A percentile compares a stretch with the other conserved stretches of the same genome.
Evolutionary conservation across 2,113 vertebrate species (phyloP).

Genomic region (Forbesichthys papilliferus): DNA sequence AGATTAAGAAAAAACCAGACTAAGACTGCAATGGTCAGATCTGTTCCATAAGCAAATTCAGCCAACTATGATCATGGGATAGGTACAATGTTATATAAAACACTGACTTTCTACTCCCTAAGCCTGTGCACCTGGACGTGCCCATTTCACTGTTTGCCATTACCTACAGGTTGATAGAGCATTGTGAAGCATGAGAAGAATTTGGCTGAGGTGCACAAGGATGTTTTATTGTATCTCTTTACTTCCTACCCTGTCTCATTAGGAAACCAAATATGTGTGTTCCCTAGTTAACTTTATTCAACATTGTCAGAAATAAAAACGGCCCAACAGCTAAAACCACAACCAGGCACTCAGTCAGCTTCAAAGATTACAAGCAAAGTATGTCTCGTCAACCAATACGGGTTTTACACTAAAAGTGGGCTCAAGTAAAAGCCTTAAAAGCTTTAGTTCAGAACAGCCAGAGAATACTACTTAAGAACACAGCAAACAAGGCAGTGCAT

Average conservation of each 20-base stretch:
- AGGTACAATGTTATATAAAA: too few species aligned
- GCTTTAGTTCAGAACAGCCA: background rate
- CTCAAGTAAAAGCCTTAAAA: background rate
- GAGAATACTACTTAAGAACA: background rate
- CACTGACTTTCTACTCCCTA: too few species aligned
- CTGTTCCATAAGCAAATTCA: too few species aligned
- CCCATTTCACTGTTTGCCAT: background rate
- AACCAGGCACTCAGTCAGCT: background rate
- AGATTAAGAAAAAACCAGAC: conserved; percentile 9
- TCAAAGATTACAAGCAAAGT: conserved; percentile 1
- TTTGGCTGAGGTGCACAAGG: background rate
- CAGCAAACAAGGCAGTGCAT: too few species aligned
- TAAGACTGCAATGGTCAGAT: background rate
- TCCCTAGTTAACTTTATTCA: conserved; percentile 13
- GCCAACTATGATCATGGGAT: too few species aligned
- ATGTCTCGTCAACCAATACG: background rate
- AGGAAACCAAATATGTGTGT: conserved; percentile 4
- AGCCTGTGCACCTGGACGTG: too few species aligned
- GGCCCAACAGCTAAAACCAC: conserved; percentile 27
- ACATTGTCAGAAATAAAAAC: conserved; percentile 19
- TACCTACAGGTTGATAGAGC: background rate
- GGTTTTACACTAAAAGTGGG: background rate
- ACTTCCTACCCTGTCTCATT: conserved; percentile 18
- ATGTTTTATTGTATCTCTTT: conserved; percentile 2
- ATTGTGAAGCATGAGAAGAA: background rate